phyloP scores from a whole-genome alignment of 2,113 vertebrate genomes.

The Sakesphorus luctuosus region DNA sequence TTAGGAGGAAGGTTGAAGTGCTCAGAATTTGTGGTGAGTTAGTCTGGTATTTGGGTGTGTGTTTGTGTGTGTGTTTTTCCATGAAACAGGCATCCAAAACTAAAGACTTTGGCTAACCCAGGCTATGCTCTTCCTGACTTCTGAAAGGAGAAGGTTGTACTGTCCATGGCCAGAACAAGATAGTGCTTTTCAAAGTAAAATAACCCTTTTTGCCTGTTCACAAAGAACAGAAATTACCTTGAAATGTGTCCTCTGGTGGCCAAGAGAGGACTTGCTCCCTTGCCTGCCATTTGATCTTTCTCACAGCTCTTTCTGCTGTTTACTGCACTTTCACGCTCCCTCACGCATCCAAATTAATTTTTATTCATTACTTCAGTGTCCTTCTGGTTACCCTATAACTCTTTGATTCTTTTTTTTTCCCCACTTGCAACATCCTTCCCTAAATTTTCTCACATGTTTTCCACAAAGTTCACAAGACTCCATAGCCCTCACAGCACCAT shows the following conservation, averaged over 20 bases:
- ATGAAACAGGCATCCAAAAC: background rate
- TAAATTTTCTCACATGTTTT: background rate
- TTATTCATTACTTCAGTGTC: background rate
- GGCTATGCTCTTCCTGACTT: background rate
- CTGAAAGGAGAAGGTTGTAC: background rate
- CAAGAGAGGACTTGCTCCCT: background rate
- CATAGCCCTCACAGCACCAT: background rate
- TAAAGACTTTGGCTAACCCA: background rate
- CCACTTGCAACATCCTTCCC: background rate
- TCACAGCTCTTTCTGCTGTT: background rate
- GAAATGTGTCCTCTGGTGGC: background rate
- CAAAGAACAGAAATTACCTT: background rate
- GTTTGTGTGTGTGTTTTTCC: background rate
- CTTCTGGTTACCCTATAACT: background rate
- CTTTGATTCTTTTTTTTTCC: background rate
- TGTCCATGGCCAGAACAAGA: background rate
- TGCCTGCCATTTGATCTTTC: background rate
- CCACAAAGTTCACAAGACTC: background rate
- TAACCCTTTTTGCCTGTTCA: background rate
- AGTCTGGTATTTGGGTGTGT: background rate
- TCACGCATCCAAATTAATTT: background rate
- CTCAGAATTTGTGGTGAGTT: background rate
- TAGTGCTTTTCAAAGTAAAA: background rate
- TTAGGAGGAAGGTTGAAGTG: background rate
- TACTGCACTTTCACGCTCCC: background rate